A percentile compares a stretch with the other conserved stretches of the same genome.
Evolutionary conservation across 2,797 vertebrate genomes (phyloP).

Genomic region (Monodelphis domestica): DNA sequence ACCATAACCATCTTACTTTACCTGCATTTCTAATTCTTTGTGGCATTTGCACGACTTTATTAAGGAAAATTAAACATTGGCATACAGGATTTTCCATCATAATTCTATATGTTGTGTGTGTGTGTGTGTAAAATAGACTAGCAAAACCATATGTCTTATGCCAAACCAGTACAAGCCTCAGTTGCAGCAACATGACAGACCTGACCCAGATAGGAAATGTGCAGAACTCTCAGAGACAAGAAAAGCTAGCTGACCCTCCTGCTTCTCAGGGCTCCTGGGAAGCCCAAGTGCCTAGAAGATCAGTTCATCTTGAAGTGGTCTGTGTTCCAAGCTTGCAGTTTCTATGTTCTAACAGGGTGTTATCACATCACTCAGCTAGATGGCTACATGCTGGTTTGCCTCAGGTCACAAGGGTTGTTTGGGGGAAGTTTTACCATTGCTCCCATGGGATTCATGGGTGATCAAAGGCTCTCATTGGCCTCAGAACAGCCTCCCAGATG

Average conservation of each 20-base stretch:
- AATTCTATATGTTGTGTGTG: background rate
- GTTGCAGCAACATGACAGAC: background rate
- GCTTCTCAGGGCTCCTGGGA: constrained; percentile 9
- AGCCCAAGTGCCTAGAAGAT: constrained; percentile 14
- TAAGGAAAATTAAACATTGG: background rate
- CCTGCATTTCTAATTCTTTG: background rate
- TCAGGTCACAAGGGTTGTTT: constrained; percentile 29
- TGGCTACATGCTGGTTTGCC: background rate
- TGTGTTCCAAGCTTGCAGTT: background rate
- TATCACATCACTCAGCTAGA: background rate
- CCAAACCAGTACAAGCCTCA: constrained; percentile 1
- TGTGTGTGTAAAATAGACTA: background rate
- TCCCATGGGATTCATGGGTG: background rate
- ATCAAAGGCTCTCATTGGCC: background rate
- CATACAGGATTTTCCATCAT: background rate
- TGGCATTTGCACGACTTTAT: background rate
- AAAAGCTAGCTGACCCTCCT: background rate
- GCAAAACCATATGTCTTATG: constrained; percentile 2
- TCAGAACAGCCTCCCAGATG: constrained; percentile 18
- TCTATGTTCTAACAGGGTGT: background rate
- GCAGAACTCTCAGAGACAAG: background rate
- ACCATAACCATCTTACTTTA: background rate
- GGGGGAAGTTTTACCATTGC: constrained; percentile 4
- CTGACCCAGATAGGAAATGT: background rate
- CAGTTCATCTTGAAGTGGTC: constrained; percentile 7